Base-by-base conservation (phyloP, 2,888 invertebrate genomes). In the Pseudoips prasinana region DNA sequence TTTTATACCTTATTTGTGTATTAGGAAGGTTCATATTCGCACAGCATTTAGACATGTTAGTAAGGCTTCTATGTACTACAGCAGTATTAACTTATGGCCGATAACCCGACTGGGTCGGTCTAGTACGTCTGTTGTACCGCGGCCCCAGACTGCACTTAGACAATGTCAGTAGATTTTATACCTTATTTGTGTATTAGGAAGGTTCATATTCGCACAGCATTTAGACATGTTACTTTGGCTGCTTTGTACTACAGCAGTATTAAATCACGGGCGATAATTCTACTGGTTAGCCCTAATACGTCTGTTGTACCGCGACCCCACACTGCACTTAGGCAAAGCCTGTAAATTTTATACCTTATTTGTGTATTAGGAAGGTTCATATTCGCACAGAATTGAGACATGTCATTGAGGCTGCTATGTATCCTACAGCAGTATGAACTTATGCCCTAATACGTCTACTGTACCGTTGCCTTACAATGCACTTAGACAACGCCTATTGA, bases 401-500 rank as follows among this genome's bases (percentile, higher is more conserved):
- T n/a, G n/a, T n/a, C n/a, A n/a, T n/a, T n/a, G n/a, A n/a, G n/a
- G n/a, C n/a, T n/a, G n/a, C n/a, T n/a, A n/a, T n/a, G n/a, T n/a
- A n/a, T 84, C 87, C 19, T 87, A 86, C 62, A 31, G 65, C 7
- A 4, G 32, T 2, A 68, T 60, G 17, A 52, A 20, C n/a, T 5
- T 3, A 54, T 41, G 74, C 1, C 77, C 74, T 7, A 73, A 70
- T 55, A 62, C 73, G 0, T 63, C 92, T 81, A 79, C 91, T 77
- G 59, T 89, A 33, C 82, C 82, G 11, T 64, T 84, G 52, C 66
- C 90, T 50, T 62, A 76, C 71, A 68, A 92, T 85, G 77, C 92
- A 74, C 46, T 81, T 56, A 22, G 86, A 64, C 71, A 76, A 14
- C 53, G 79, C 0, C 78, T 75, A 32, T 78, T 63, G 45, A 22